Evolutionary conservation across 92 coral and sea anemone species (phyloP).

Genomic region (Hydrozoanthus gracilis): DNA sequence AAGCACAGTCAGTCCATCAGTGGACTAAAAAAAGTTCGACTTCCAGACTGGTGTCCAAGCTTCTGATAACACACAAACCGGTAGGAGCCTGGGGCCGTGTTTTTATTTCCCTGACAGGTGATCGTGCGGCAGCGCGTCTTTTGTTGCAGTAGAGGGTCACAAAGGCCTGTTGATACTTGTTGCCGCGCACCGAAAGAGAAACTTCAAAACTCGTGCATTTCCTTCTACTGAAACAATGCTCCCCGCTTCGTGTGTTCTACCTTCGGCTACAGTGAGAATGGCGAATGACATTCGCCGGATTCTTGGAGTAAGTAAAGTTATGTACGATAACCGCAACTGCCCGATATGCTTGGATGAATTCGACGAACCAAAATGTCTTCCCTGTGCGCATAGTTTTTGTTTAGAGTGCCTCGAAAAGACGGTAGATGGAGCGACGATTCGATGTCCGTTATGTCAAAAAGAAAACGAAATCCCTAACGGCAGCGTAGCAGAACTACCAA

Average conservation of each 20-base stretch:
- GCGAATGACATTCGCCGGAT: conserved; percentile 45
- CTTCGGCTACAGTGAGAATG: conserved; percentile 29
- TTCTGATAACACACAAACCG: too few relatives aligned
- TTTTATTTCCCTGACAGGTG: conserved; percentile 26
- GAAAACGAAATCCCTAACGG: conserved; percentile 37
- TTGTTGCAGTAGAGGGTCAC: conserved; percentile 36
- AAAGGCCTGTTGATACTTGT: conserved; percentile 39
- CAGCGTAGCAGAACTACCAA: conserved; percentile 23
- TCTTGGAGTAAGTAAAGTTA: conserved; percentile 48
- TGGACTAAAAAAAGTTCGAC: too few relatives aligned
- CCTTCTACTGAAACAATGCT: conserved; percentile 28
- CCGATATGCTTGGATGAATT: conserved; percentile 40
- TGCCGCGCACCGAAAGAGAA: conserved; percentile 34
- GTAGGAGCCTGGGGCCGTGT: conserved; percentile 3
- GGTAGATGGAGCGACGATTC: conserved; percentile 16
- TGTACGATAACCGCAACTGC: conserved; percentile 35
- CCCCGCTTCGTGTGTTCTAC: conserved; percentile 44
- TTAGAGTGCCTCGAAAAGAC: conserved; percentile 43
- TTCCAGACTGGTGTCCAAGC: too few relatives aligned
- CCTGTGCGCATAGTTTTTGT: conserved; percentile 50
- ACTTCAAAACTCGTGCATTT: conserved; percentile 17
- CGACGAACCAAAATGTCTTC: conserved; percentile 43
- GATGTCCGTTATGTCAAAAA: conserved; percentile 40
- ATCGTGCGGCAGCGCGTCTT: conserved; percentile 41
- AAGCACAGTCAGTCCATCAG: too few relatives aligned